Conservation (phyloP, 2,888 invertebrate species). For the Synanthedon myopaeformis region DNA sequence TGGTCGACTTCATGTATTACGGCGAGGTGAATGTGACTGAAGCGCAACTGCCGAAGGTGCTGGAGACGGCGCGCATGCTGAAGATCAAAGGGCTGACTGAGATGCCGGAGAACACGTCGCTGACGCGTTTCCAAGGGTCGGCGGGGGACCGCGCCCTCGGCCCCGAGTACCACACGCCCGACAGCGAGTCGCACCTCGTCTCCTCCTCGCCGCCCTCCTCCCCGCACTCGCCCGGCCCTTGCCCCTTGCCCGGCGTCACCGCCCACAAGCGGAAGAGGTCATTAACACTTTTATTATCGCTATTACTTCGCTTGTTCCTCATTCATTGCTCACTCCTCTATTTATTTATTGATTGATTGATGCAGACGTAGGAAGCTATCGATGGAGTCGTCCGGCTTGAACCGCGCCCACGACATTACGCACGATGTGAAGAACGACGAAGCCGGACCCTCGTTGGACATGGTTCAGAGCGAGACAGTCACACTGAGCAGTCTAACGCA, state of each 20-base stretch:
- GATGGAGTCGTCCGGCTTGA: slow-evolving; percentile 28
- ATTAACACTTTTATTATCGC: no score
- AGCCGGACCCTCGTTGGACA: slow-evolving; percentile 28
- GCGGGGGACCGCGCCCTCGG: slow-evolving; percentile 72
- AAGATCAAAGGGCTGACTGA: slow-evolving; percentile 91
- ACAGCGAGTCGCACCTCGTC: not conserved
- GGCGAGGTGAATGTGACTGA: slow-evolving; percentile 93
- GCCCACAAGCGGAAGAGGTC: not conserved
- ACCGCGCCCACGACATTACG: slow-evolving; percentile 18
- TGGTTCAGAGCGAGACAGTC: slow-evolving; percentile 35
- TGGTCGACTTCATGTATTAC: slow-evolving; percentile 94
- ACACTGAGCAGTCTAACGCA: slow-evolving; percentile 58
- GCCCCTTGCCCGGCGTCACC: not conserved
- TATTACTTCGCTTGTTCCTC: no score
- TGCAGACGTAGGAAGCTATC: slow-evolving; percentile 57
- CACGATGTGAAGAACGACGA: slow-evolving; percentile 31
- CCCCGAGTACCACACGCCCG: slow-evolving; percentile 1
- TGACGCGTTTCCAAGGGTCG: slow-evolving; percentile 78
- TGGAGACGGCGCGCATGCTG: slow-evolving; percentile 86
- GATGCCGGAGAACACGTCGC: slow-evolving; percentile 82
- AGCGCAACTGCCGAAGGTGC: slow-evolving; percentile 83
- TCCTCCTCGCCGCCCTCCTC: not conserved
- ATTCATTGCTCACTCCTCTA: no score
- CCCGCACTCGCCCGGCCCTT: not conserved
- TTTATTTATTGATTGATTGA: not conserved